Base-by-base conservation (phyloP, 2,113 vertebrate genomes). In the Oncorhynchus masou region DNA sequence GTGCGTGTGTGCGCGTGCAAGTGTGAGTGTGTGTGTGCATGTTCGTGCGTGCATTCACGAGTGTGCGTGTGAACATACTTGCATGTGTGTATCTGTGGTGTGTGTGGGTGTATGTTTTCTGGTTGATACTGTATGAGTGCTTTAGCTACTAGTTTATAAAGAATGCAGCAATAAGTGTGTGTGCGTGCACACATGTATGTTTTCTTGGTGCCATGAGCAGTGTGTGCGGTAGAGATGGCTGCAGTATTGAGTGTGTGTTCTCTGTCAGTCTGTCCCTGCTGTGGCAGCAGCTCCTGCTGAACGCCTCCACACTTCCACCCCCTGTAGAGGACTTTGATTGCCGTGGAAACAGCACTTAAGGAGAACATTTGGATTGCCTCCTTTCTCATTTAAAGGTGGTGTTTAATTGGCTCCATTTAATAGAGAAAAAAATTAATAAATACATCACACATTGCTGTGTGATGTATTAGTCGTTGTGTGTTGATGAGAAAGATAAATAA, bases 351-450 rank as follows among this genome's bases (percentile, higher is more conserved):
- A 49, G 80, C 91, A 90, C 90, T 92, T 91, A 91, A 89, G 83
- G 80, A 91, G 90, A 89, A 91, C 90, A 93, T 92, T 91, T 92
- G 89, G 87, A 91, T 88, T 89, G 84, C 90, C 88, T 91, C 86
- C 89, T 87, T 85, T 85, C 88, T 45, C 88, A 91, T 91, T 91
- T 90, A 87, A 88, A 92, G 89, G 81, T 89, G 85, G 49, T 73
- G 82, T 85, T 86, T 92, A 93, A 93, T 93, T 92, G 89, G 87
- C 83, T 93, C 90, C 88, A 84, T 91, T 91, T 91, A 88, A 90
- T 89, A 84, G 82, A 78, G 83, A 90, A 78, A 85, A 77, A 87
- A 88, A 27, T 78, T 82, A 84, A 39, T 2, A 39, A 39, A 39
- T 88, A 91, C 84, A 85, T 84, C 87, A 89, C 39, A 39, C 39